phyloP scores from a whole-genome alignment of 1,140 invertebrate genomes.

The Hyles vespertilio region DNA sequence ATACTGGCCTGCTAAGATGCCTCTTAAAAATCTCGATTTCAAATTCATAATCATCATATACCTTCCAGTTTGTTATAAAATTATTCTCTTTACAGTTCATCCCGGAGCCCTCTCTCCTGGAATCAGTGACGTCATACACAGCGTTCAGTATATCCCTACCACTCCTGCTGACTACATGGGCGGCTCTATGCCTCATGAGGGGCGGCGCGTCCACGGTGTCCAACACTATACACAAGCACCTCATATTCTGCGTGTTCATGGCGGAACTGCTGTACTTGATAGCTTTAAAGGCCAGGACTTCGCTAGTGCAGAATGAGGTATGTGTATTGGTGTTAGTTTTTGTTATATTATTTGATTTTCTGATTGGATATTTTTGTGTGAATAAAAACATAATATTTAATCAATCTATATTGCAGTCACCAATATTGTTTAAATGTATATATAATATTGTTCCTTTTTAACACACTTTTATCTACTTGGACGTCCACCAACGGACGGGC shows the following conservation, averaged over 20 bases:
- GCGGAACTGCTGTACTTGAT: conserved; percentile 91
- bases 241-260: conserved; percentile 91
- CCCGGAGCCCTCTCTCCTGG: conserved; percentile 88
- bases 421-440: too few relatives aligned
- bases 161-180: conserved; percentile 83
- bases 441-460: too few relatives aligned
- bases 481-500: too few relatives aligned
- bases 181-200: conserved; percentile 86
- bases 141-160: conserved; percentile 91
- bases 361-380: too few relatives aligned
- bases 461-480: too few relatives aligned
- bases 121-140: conserved; percentile 92
- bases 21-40: too few relatives aligned
- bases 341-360: too few relatives aligned
- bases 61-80: too few relatives aligned
- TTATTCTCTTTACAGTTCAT: conserved; percentile 77
- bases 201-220: conserved; percentile 90
- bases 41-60: too few relatives aligned
- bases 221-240: conserved; percentile 95
- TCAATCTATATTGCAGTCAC: too few relatives aligned
- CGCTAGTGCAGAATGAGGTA: conserved; percentile 85
- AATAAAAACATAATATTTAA: too few relatives aligned
- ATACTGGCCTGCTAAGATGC: too few relatives aligned
- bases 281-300: conserved; percentile 86
- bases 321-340: conserved; percentile 23